Conservation (phyloP, 2,113 vertebrate species). For the Brachyhypopomus gauderio region DNA sequence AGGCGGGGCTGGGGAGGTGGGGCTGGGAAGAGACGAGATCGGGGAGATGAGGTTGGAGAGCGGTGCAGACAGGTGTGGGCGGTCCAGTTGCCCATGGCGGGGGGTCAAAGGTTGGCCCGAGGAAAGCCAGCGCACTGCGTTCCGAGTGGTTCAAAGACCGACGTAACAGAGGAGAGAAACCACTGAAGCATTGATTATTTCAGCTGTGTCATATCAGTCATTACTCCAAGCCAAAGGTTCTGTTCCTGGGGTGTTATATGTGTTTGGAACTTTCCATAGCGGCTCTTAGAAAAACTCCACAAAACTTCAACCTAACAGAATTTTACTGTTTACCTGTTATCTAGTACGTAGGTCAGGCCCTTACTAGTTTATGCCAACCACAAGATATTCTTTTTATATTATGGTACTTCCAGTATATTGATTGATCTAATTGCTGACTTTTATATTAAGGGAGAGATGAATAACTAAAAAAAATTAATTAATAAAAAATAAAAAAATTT, state of each 20-base stretch:
- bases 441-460: slow-evolving; percentile 88
- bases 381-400: slow-evolving; percentile 90
- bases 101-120: slow-evolving; percentile 13
- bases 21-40: not conserved
- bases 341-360: slow-evolving; percentile 81
- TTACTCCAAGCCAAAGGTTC: slow-evolving; percentile 91
- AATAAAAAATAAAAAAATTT: slow-evolving; percentile 61
- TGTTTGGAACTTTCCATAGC: slow-evolving; percentile 76
- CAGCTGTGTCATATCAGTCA: slow-evolving; percentile 80
- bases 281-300: slow-evolving; percentile 73
- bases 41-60: too few species aligned
- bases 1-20: not conserved
- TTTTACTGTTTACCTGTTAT: slow-evolving; percentile 82
- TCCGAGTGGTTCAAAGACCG: slow-evolving; percentile 63
- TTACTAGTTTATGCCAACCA: slow-evolving; percentile 82
- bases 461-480: slow-evolving; percentile 73
- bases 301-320: slow-evolving; percentile 79
- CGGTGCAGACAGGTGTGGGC: too few species aligned
- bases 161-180: slow-evolving; percentile 67
- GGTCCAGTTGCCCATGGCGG: too few species aligned
- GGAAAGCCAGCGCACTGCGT: slow-evolving; percentile 48
- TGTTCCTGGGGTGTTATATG: slow-evolving; percentile 76
- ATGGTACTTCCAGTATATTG: slow-evolving; percentile 86
- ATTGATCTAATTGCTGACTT: slow-evolving; percentile 94
- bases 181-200: slow-evolving; percentile 79